Percentiles rank a stretch among this genome's conserved stretches.
These are phyloP conservation scores for Neodiprion fabricii DNA, from an alignment of 1,140 invertebrate genomes.

Conservation along the genomic window DNA sequence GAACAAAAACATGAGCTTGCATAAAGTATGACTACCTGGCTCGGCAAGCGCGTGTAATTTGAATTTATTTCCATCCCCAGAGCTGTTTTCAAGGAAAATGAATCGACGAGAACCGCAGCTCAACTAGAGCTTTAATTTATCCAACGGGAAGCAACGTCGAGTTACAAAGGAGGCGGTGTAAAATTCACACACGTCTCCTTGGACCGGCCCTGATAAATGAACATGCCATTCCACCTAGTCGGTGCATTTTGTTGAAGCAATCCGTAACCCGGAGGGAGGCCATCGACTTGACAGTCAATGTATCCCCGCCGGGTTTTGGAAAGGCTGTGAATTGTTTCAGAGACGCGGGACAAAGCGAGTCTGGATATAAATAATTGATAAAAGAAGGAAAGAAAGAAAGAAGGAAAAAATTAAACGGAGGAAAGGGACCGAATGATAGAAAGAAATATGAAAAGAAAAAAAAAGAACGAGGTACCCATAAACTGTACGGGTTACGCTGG, in stretches of 20 bases:
- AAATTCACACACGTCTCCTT: not conserved
- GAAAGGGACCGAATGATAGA: no score
- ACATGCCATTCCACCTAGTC: constrained; percentile 4
- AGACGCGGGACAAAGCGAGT: not conserved
- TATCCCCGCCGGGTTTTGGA: not conserved
- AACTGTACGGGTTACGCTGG: no score
- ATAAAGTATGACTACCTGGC: no score
- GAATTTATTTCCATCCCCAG: not conserved
- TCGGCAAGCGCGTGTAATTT: no score
- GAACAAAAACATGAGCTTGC: no score
- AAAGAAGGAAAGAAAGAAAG: not conserved
- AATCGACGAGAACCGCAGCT: not conserved
- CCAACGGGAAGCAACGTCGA: not conserved
- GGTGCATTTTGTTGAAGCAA: constrained; percentile 27
- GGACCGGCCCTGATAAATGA: constrained; percentile 31
- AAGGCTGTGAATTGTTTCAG: not conserved
- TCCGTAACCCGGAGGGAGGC: constrained; percentile 36
- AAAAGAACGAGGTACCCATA: no score
- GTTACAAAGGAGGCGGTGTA: not conserved
- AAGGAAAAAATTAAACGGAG: no score
- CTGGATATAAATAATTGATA: not conserved
- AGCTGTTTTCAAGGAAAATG: not conserved
- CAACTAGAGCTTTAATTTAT: constrained; percentile 24
- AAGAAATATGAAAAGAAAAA: no score
- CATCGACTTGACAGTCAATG: not conserved